phyloP scores from a whole-genome alignment of 1,140 invertebrate genomes.

The Lutraria rhynchaena region DNA sequence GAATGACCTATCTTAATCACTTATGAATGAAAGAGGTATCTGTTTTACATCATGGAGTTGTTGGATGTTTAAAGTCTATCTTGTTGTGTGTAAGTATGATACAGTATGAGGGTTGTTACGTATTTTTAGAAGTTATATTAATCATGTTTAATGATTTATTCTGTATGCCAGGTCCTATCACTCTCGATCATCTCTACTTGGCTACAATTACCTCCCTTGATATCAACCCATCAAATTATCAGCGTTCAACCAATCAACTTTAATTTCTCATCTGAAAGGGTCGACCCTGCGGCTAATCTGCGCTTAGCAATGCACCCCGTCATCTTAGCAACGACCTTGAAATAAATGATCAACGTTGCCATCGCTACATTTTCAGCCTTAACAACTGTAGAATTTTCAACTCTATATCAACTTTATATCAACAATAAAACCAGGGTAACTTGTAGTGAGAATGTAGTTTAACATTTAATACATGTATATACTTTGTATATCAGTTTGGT shows the following conservation, averaged over 20 bases:
- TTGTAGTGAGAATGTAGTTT: slow-evolving; percentile 21
- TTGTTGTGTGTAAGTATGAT: too few species aligned
- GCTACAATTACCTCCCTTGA: slow-evolving; percentile 29
- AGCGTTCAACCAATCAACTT: slow-evolving; percentile 34
- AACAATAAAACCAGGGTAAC: slow-evolving; percentile 23
- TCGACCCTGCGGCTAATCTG: slow-evolving; percentile 18
- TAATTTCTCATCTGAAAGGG: slow-evolving; percentile 26
- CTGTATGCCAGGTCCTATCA: slow-evolving; percentile 40
- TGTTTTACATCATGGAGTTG: too few species aligned
- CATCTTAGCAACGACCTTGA: slow-evolving; percentile 39
- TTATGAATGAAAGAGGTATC: too few species aligned
- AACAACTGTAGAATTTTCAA: slow-evolving; percentile 38
- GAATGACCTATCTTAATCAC: too few species aligned
- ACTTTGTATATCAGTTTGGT: too few species aligned
- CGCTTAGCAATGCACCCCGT: slow-evolving; percentile 29
- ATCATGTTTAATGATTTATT: slow-evolving; percentile 38
- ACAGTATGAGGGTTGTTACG: background rate
- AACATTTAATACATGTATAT: too few species aligned
- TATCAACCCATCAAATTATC: slow-evolving; percentile 46
- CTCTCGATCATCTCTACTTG: slow-evolving; percentile 23
- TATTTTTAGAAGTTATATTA: background rate
- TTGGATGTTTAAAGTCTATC: too few species aligned
- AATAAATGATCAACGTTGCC: slow-evolving; percentile 36
- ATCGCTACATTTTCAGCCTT: slow-evolving; percentile 43
- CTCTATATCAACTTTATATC: slow-evolving; percentile 14